Evolutionary conservation across 2,888 invertebrate species (phyloP).

Genomic region (Leucoma salicis): DNA sequence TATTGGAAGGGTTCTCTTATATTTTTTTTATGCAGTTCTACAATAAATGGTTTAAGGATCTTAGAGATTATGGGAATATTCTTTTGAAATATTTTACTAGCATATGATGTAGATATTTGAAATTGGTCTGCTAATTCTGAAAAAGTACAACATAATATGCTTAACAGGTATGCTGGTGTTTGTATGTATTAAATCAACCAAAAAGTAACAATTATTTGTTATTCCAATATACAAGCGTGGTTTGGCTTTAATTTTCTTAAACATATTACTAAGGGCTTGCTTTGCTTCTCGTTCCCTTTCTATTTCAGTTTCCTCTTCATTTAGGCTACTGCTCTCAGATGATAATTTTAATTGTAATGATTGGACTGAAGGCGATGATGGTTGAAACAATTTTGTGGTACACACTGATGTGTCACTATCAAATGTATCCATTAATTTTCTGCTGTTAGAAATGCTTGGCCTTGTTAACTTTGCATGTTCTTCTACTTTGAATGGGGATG

Average conservation of each 20-base stretch:
- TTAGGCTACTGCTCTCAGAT: neutral
- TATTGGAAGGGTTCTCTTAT: constrained; percentile 24
- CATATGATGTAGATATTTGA: constrained; percentile 15
- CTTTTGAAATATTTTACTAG: constrained; percentile 14
- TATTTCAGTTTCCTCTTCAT: neutral
- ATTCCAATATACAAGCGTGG: neutral
- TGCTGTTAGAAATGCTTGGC: neutral
- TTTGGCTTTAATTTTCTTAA: neutral
- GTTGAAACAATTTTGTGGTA: neutral
- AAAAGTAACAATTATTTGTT: neutral
- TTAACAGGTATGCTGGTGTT: neutral
- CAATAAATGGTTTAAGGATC: constrained; percentile 25
- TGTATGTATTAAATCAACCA: constrained; percentile 1
- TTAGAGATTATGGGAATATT: constrained; percentile 22
- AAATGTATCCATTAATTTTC: neutral
- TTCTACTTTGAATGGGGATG: neutral
- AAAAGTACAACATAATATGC: constrained; percentile 19
- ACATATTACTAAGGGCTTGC: neutral
- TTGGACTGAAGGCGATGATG: neutral
- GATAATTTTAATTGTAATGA: neutral
- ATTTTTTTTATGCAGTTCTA: constrained; percentile 11
- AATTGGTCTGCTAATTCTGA: constrained; percentile 28
- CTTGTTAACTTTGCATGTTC: neutral
- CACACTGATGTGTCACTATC: neutral
- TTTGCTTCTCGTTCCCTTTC: neutral